phyloP scores from a whole-genome alignment of 1,140 invertebrate genomes.

The Drosophila subobscura region DNA sequence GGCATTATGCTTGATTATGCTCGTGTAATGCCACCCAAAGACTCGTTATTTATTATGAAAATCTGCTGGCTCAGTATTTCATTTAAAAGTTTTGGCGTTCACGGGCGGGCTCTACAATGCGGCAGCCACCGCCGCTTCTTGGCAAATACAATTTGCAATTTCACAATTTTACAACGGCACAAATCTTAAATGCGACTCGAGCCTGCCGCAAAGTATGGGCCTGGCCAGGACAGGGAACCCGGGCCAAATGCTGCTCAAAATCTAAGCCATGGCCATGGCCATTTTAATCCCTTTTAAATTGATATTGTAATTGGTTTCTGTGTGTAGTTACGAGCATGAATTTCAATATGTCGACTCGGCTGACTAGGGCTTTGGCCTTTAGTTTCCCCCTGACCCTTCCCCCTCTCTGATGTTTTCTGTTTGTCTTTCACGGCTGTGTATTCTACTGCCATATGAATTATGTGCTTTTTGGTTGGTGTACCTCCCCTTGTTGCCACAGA shows the following conservation, averaged over 20 bases:
- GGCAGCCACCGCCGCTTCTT: background rate
- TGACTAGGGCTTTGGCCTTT: constrained; percentile 12
- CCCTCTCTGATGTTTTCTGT: constrained; percentile 4
- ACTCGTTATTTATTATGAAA: constrained; percentile 76
- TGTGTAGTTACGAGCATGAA: constrained; percentile 68
- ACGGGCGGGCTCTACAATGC: constrained; percentile 1
- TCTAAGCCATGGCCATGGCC: constrained; percentile 38
- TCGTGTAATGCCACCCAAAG: constrained; percentile 35
- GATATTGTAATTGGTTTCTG: constrained; percentile 80
- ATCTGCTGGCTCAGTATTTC: constrained; percentile 74
- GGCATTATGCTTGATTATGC: constrained; percentile 71
- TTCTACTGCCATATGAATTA: constrained; percentile 24
- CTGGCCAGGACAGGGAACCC: constrained; percentile 12
- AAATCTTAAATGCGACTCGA: constrained; percentile 53
- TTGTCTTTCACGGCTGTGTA: constrained; percentile 32
- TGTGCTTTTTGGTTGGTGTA: constrained; percentile 28
- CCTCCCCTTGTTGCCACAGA: constrained; percentile 8
- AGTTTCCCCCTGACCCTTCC: constrained; percentile 13
- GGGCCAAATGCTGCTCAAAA: constrained; percentile 7
- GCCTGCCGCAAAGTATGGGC: constrained; percentile 13
- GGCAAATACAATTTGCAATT: constrained; percentile 60
- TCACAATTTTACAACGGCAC: constrained; percentile 47
- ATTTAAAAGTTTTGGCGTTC: constrained; percentile 67
- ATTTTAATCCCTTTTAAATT: constrained; percentile 81
- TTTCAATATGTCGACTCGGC: constrained; percentile 64